A percentile compares a stretch with the other conserved stretches of the same genome.
Evolutionary conservation across 2,113 vertebrate species (phyloP).

Genomic region (Alexandromys fortis): DNA sequence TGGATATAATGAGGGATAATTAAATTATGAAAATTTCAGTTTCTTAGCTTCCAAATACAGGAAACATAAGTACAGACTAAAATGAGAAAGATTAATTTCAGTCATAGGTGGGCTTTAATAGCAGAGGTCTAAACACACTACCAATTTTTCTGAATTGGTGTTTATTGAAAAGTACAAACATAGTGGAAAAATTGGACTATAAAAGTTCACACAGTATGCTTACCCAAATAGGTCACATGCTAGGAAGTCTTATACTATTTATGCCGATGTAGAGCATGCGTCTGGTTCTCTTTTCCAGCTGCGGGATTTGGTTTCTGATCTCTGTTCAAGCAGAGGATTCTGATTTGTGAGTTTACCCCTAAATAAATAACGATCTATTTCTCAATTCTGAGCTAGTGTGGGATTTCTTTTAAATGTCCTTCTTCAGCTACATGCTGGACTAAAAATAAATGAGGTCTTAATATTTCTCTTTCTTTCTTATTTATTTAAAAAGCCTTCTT

Average conservation of each 20-base stretch:
- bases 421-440: too few species aligned
- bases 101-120: background rate
- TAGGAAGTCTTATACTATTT: too few species aligned
- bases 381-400: too few species aligned
- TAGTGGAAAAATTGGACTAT: background rate
- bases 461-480: too few species aligned
- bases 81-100: constrained; percentile 19
- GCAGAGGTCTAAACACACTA: background rate
- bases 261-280: too few species aligned
- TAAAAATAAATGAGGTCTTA: too few species aligned
- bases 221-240: background rate
- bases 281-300: too few species aligned
- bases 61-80: background rate
- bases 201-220: background rate
- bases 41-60: background rate
- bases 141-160: background rate
- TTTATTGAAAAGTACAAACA: background rate
- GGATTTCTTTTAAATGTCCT: too few species aligned
- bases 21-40: constrained; percentile 16
- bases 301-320: too few species aligned
- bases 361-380: too few species aligned
- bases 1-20: background rate
- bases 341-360: too few species aligned
- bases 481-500: background rate
- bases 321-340: too few species aligned